Evolutionary conservation across 2,888 invertebrate species (phyloP).

Genomic region (Byasa hedistus): DNA sequence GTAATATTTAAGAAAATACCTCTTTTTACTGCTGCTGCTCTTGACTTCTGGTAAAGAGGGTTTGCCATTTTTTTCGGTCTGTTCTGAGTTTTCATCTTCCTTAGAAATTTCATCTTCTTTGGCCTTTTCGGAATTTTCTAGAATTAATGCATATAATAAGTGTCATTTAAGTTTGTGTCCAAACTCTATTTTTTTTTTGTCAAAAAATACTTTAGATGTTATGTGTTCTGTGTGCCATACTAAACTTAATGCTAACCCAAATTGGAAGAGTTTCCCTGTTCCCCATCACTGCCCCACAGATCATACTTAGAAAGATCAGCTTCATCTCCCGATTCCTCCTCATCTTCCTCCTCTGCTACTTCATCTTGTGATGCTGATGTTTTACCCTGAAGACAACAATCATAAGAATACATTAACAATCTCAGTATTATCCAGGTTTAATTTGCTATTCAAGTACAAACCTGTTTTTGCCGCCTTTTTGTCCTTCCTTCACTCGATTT

Average conservation of each 20-base stretch:
- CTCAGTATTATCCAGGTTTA: conserved; percentile 5
- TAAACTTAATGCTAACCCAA: conserved; percentile 45
- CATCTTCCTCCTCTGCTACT: conserved; percentile 79
- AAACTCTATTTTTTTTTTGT: not conserved
- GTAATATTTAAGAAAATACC: conserved; percentile 42
- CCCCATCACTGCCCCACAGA: conserved; percentile 85
- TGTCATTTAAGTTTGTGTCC: not conserved
- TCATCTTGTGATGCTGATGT: conserved; percentile 58
- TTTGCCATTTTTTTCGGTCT: conserved; percentile 56
- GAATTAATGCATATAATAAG: conserved; percentile 14
- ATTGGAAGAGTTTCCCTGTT: conserved; percentile 62
- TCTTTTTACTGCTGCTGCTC: conserved; percentile 51
- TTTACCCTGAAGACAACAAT: conserved; percentile 67
- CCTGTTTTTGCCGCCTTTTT: conserved; percentile 61
- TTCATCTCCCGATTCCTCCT: conserved; percentile 81
- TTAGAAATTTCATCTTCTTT: conserved; percentile 56
- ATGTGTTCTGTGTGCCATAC: conserved; percentile 2
- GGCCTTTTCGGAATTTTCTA: conserved; percentile 54
- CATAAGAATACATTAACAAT: conserved; percentile 16
- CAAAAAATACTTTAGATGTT: too few relatives aligned
- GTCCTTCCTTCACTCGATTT: conserved; percentile 49
- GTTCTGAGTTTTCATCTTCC: conserved; percentile 45
- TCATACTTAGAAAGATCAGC: conserved; percentile 90
- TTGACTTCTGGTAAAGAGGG: conserved; percentile 49
- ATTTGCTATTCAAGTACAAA: conserved; percentile 53